A percentile compares a stretch with the other conserved stretches of the same genome.
Conservation (phyloP, 2,888 invertebrate genomes). For the Masnerella sp. region DNA sequence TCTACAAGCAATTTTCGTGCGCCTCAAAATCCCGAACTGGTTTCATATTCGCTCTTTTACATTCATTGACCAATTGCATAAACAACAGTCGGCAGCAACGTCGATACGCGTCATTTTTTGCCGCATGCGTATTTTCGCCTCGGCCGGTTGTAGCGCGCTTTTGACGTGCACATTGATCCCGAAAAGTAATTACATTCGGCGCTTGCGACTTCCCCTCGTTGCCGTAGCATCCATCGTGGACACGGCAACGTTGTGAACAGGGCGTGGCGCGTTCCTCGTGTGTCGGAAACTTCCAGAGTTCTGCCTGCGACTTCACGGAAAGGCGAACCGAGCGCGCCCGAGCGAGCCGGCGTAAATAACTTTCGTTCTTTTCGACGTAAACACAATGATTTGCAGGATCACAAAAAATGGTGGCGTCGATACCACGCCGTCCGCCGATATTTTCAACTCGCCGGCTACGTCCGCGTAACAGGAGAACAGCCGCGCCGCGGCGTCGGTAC, state of each 20-base stretch:
- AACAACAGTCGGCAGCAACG: neutral
- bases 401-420: slow-evolving; percentile 35
- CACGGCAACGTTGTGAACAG: slow-evolving; percentile 70
- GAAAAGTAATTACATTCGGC: slow-evolving; percentile 48
- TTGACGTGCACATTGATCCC: slow-evolving; percentile 33
- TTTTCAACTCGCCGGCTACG: slow-evolving; percentile 27
- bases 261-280: slow-evolving; percentile 65
- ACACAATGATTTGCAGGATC: slow-evolving; percentile 46
- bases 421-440: slow-evolving; percentile 8
- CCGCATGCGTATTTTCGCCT: slow-evolving; percentile 22
- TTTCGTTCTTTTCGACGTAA: slow-evolving; percentile 29
- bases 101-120: slow-evolving; percentile 14
- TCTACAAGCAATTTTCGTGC: too few relatives aligned
- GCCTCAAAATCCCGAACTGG: too few relatives aligned
- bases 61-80: slow-evolving; percentile 10
- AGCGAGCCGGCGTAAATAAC: slow-evolving; percentile 43
- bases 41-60: too few relatives aligned
- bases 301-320: slow-evolving; percentile 43
- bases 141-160: slow-evolving; percentile 16
- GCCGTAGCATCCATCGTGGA: slow-evolving; percentile 65
- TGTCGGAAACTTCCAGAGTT: slow-evolving; percentile 57
- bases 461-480: slow-evolving; percentile 26
- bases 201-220: slow-evolving; percentile 54
- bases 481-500: neutral
- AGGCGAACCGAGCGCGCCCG: slow-evolving; percentile 34